phyloP scores from a whole-genome alignment of 2,113 vertebrate species.

The Emydocephalus ijimae region DNA sequence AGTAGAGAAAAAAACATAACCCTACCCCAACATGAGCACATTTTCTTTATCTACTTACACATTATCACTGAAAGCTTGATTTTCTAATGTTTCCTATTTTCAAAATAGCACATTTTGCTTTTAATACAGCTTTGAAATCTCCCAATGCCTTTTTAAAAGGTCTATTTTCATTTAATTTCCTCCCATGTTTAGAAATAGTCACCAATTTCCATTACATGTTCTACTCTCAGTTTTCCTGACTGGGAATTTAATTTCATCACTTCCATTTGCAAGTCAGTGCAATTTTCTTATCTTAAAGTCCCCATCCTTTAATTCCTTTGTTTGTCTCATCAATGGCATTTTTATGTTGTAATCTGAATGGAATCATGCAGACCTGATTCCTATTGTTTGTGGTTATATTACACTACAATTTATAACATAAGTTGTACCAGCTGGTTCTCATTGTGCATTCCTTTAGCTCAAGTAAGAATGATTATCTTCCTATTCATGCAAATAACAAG shows the following conservation, averaged over 20 bases:
- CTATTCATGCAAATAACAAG: slow-evolving; percentile 29
- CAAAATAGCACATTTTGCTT: slow-evolving; percentile 23
- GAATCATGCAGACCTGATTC: slow-evolving; percentile 35
- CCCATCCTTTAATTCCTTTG: slow-evolving; percentile 37
- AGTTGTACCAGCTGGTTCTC: slow-evolving; percentile 50
- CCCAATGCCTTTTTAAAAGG: fast-evolving
- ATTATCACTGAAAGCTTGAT: slow-evolving; percentile 11
- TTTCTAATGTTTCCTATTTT: slow-evolving; percentile 29
- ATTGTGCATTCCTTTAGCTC: slow-evolving; percentile 37
- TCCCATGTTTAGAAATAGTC: slow-evolving; percentile 42
- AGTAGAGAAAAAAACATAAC: not conserved
- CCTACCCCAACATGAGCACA: not conserved
- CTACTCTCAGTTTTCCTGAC: slow-evolving; percentile 21
- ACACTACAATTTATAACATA: slow-evolving; percentile 43
- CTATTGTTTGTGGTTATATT: slow-evolving; percentile 24
- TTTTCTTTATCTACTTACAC: not conserved
- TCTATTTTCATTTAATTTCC: slow-evolving; percentile 33
- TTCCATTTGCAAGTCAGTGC: slow-evolving; percentile 19
- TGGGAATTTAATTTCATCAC: slow-evolving; percentile 23
- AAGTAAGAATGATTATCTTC: slow-evolving; percentile 46
- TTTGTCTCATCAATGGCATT: not conserved
- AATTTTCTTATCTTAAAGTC: slow-evolving; percentile 59
- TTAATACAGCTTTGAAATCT: slow-evolving; percentile 30
- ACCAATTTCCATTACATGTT: not conserved
- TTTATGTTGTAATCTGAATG: slow-evolving; percentile 22